These are phyloP conservation scores for Pegoplata infirma DNA, from an alignment of 2,888 invertebrate genomes.

Conservation along the genomic window DNA sequence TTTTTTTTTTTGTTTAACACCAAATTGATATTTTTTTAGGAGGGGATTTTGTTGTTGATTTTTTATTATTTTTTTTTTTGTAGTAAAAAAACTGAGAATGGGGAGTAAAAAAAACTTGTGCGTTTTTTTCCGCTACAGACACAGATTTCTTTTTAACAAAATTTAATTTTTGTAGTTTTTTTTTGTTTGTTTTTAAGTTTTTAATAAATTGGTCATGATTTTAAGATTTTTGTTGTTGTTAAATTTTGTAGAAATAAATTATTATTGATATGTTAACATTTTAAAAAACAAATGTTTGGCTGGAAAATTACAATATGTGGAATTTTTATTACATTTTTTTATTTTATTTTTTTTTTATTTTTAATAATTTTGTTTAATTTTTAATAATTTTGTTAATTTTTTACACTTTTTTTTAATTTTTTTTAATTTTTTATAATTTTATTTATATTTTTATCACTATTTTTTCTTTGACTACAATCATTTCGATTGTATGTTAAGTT, in stretches of 20 bases:
- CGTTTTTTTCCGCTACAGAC: slow-evolving; percentile 24
- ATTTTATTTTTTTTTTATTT: not conserved
- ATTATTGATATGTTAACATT: slow-evolving; percentile 44
- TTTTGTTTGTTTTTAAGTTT: slow-evolving; percentile 38
- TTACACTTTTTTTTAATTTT: not conserved
- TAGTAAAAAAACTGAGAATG: not conserved
- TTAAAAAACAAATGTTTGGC: slow-evolving; percentile 7
- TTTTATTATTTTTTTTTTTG: slow-evolving; percentile 16
- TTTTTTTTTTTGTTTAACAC: slow-evolving; percentile 15
- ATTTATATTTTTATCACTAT: not conserved
- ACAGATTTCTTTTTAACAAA: slow-evolving; percentile 26
- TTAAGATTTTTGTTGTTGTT: slow-evolving; percentile 21
- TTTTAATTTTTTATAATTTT: not conserved
- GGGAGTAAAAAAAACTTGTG: slow-evolving; percentile 33
- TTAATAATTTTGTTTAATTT: not conserved
- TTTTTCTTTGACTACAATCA: not conserved
- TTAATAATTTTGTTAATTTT: not conserved
- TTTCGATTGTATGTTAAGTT: not conserved
- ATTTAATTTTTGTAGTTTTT: too few relatives aligned
- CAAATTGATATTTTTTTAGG: not conserved
- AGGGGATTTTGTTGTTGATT: not conserved
- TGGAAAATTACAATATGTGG: too few relatives aligned
- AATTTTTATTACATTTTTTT: too few relatives aligned
- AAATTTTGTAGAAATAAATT: not conserved
- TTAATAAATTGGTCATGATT: slow-evolving; percentile 60